Conservation (phyloP, 2,797 vertebrate species). For the Pelochelys cantorii region DNA sequence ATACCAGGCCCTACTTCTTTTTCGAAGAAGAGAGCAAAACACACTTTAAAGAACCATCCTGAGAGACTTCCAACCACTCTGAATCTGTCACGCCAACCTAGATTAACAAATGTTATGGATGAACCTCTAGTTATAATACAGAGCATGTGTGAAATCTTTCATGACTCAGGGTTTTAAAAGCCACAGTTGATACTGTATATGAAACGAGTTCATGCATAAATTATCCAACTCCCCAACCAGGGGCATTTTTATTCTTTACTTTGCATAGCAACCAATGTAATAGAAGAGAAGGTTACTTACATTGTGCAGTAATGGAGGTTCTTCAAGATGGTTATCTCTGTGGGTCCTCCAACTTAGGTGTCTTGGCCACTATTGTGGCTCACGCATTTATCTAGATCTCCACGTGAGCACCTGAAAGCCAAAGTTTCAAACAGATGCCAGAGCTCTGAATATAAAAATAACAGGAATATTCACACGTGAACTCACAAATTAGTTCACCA, state of each 20-base stretch:
- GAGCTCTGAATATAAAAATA: background rate
- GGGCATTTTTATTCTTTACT: background rate
- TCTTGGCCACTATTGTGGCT: background rate
- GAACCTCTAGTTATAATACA: conserved; percentile 5
- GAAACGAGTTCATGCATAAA: conserved; percentile 25
- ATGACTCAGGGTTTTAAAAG: conserved; percentile 17
- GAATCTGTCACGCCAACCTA: conserved; percentile 40
- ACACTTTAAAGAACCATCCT: conserved; percentile 59
- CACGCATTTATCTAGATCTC: background rate
- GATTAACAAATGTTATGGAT: conserved; percentile 15
- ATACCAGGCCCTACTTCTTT: conserved; percentile 47
- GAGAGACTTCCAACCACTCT: conserved; percentile 58
- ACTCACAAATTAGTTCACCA: background rate
- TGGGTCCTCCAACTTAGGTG: no score
- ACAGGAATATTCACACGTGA: background rate
- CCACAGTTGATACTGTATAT: background rate
- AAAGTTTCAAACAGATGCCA: background rate
- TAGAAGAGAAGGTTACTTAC: background rate
- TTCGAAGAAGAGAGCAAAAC: conserved; percentile 51
- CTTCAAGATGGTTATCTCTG: no score
- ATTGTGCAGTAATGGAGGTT: background rate
- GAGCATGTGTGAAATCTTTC: conserved; percentile 31
- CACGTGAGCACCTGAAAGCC: background rate
- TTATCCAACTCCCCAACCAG: background rate
- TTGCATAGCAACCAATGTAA: background rate